Percentiles rank a stretch among this genome's conserved stretches.
Evolutionary conservation across 2,888 invertebrate species (phyloP).

Genomic region (Branchipolynoe longqiensis): DNA sequence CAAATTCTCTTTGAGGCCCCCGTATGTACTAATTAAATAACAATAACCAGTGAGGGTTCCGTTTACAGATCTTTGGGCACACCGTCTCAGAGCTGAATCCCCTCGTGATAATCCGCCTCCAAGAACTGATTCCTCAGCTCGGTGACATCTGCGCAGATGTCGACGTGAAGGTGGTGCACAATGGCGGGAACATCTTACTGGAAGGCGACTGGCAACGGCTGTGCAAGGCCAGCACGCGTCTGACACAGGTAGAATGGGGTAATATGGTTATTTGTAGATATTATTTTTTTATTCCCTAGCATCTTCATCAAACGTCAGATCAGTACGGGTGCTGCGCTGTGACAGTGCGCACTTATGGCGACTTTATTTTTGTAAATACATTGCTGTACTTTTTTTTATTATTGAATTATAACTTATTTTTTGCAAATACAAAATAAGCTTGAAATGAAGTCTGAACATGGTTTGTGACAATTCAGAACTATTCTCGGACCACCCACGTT

Average conservation of each 20-base stretch:
- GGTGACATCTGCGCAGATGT: background rate
- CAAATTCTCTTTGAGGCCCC: too few species aligned
- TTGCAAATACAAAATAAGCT: too few species aligned
- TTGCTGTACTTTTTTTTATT: background rate
- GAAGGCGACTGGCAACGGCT: background rate
- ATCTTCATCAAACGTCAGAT: background rate
- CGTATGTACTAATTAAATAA: too few species aligned
- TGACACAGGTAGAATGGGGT: background rate
- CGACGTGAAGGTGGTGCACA: background rate
- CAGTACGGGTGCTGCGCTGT: background rate
- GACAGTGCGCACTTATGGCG: too few species aligned
- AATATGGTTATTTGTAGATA: background rate
- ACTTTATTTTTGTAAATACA: too few species aligned
- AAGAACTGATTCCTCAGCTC: background rate
- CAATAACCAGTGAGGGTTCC: too few species aligned
- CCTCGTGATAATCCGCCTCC: background rate
- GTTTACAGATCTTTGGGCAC: background rate
- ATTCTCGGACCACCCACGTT: background rate
- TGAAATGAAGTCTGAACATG: too few species aligned
- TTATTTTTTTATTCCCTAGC: background rate
- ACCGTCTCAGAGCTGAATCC: background rate
- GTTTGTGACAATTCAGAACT: too few species aligned
- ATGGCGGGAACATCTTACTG: background rate
- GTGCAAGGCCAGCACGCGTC: background rate
- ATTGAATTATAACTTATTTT: background rate